These are phyloP conservation scores for Microplitis demolitor DNA, from an alignment of 1,140 invertebrate genomes.

Conservation along the genomic window DNA sequence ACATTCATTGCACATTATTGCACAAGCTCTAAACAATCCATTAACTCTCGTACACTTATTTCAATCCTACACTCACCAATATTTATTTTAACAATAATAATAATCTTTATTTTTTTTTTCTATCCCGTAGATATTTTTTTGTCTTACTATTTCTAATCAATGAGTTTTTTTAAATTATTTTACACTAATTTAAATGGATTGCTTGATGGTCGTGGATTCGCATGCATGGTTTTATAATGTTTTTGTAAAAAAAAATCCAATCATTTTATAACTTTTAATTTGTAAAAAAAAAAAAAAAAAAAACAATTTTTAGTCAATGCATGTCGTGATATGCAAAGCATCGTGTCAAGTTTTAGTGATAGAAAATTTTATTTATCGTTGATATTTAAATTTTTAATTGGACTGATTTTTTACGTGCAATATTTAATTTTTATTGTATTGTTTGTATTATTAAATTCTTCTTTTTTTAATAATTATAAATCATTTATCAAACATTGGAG, in stretches of 20 bases:
- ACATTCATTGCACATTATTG: constrained; percentile 43
- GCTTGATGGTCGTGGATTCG: neutral
- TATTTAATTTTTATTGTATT: neutral
- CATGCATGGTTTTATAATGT: neutral
- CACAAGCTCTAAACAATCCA: constrained; percentile 36
- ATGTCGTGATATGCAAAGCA: no score
- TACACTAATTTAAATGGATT: neutral
- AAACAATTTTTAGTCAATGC: no score
- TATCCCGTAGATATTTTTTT: constrained; percentile 44
- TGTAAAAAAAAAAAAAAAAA: neutral
- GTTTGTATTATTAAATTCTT: neutral
- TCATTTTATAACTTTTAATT: neutral
- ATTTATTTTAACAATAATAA: constrained; percentile 41
- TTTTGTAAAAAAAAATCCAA: neutral
- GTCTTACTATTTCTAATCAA: constrained; percentile 8
- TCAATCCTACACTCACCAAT: constrained; percentile 35
- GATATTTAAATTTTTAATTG: neutral
- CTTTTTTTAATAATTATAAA: neutral
- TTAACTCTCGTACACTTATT: constrained; percentile 29
- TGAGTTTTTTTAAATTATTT: neutral
- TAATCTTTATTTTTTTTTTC: constrained; percentile 47
- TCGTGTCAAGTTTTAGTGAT: no score
- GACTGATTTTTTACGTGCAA: neutral
- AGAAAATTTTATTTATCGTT: no score
- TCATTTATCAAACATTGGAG: neutral